Conservation (phyloP, 2,113 vertebrate genomes). For the Boulengeromyrus knoepffleri region DNA sequence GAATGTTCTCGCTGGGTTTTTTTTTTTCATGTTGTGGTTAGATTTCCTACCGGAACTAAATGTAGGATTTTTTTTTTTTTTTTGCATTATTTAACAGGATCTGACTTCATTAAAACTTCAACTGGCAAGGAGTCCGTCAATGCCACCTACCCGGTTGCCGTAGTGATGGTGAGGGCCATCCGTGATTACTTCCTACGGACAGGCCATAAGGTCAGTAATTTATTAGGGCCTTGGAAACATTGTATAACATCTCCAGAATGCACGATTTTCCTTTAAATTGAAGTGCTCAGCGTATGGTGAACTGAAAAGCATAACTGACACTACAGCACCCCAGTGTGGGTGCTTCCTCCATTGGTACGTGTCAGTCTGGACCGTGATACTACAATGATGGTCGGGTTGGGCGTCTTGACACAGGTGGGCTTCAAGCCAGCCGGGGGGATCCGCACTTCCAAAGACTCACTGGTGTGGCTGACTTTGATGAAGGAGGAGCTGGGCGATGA, state of each 20-base stretch:
- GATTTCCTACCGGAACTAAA: neutral
- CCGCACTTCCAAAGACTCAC: constrained; percentile 76
- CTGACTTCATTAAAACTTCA: constrained; percentile 97
- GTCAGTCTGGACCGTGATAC: neutral
- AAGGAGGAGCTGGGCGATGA: constrained; percentile 84
- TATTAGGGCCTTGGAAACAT: neutral
- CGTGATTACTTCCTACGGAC: constrained; percentile 82
- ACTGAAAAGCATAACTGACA: neutral
- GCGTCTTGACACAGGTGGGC: constrained; percentile 50
- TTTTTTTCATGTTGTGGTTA: neutral
- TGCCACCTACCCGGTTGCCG: constrained; percentile 82
- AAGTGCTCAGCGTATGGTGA: neutral
- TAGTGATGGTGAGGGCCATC: constrained; percentile 91
- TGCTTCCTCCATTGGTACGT: neutral
- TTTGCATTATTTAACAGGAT: constrained; percentile 57
- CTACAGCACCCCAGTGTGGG: neutral
- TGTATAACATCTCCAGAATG: neutral
- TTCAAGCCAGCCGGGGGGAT: constrained; percentile 97
- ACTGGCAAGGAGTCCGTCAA: constrained; percentile 94
- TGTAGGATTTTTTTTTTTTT: neutral
- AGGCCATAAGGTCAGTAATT: constrained; percentile 74
- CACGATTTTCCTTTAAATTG: neutral
- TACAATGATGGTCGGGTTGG: neutral
- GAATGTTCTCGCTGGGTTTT: neutral
- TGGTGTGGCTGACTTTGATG: constrained; percentile 83